Evolutionary conservation across 2,888 invertebrate species (phyloP), one percentile per base, ranked within the genome.

Genomic region (Oegoconia quadripuncta): DNA sequence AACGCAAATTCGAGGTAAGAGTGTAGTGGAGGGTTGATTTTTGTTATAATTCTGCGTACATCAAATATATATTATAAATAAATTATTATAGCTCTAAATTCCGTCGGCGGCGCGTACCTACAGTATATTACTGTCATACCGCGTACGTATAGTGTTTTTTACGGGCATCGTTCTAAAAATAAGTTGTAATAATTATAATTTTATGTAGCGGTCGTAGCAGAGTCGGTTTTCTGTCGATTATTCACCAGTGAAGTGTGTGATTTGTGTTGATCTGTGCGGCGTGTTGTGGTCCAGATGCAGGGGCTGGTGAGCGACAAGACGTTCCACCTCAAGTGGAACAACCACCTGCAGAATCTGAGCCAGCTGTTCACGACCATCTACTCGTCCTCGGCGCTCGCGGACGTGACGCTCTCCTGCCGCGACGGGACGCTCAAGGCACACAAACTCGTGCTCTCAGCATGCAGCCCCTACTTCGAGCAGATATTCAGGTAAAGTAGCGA

Each of bases 401-500:
- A 93, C 67, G 91, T 92, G 50, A 92, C 92, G 50, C 84, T 93
- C 59, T 91, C 91, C 59, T 93, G 93, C 75, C 90, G 90, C 61
- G 92, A 92, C 73, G 93, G 93, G 25, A 89, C 91, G 66, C 83
- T 93, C 56, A 90, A 90, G 64, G 92, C 92, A 28, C 92, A 92
- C 72, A 91, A 92, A 68, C 88, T 93, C 52, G 92, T 93, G 50
- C 86, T 94, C 46, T 93, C 93, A 30, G 92, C 93, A 36, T 93
- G 92, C 79, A 93, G 93, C 62, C 91, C 93, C 35, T 93, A 93
- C 71, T 93, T 94, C 75, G 92, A 93, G 67, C 90, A 91, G 54
- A 91, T 94, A 55, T 92, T 93, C 81, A 90, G 90, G 87, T 87
- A 52, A 75, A n/a, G n/a, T n/a, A n/a, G n/a, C n/a, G n/a, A n/a